phyloP scores from a whole-genome alignment of 2,888 invertebrate species.

The Seira sanloemensis region DNA sequence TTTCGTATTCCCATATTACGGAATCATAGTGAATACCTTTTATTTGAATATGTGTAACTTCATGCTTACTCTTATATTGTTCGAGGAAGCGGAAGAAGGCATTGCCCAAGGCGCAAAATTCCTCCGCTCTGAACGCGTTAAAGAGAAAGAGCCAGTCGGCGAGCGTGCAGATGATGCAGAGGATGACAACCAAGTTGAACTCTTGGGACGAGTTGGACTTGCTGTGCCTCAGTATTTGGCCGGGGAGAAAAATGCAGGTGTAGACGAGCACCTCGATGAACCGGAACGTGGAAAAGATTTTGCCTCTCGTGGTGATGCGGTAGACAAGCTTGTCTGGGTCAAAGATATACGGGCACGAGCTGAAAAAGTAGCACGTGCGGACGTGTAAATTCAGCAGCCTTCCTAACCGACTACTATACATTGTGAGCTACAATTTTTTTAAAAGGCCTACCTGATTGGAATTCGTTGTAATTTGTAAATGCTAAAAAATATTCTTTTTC shows the following conservation, averaged over 20 bases:
- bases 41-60: too few species aligned
- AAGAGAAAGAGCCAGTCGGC: neutral
- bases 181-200: slow-evolving; percentile 14
- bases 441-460: too few species aligned
- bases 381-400: neutral
- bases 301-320: neutral
- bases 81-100: neutral
- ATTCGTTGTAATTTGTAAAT: too few species aligned
- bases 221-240: too few species aligned
- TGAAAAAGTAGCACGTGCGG: neutral
- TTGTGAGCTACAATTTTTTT: too few species aligned
- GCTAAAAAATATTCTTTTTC: too few species aligned
- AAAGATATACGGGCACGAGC: neutral
- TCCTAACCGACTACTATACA: neutral
- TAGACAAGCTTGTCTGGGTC: neutral
- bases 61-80: neutral
- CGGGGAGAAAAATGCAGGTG: neutral
- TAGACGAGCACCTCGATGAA: neutral
- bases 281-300: neutral
- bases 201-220: too few species aligned
- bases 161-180: neutral
- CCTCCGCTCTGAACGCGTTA: neutral
- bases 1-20: too few species aligned
- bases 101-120: neutral
- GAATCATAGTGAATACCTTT: too few species aligned